Evolutionary conservation across 2,113 vertebrate species (phyloP).

Genomic region (Galeopterus variegatus): DNA sequence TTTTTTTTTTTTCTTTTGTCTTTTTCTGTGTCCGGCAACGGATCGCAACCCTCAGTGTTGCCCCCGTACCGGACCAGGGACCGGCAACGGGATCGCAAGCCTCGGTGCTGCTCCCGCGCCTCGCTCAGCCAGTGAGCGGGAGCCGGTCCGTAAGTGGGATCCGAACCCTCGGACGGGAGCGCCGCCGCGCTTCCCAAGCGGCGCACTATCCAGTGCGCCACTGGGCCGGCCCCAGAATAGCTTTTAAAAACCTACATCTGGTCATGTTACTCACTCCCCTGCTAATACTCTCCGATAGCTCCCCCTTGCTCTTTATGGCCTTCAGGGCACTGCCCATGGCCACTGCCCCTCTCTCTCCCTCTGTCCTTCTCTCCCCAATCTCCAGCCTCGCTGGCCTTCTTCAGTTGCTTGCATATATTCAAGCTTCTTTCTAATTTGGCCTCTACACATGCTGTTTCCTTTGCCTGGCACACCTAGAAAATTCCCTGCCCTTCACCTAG

Average conservation of each 20-base stretch:
- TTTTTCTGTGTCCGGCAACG: too few species aligned
- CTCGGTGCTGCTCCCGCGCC: too few species aligned
- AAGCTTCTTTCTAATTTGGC: background rate
- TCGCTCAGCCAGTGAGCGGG: too few species aligned
- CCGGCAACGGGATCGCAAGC: too few species aligned
- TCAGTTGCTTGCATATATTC: background rate
- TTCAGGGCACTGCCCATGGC: fast-evolving
- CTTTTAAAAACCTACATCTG: background rate
- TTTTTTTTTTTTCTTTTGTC: too few species aligned
- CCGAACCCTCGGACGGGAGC: too few species aligned
- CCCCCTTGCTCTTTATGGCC: background rate
- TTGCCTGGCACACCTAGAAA: background rate
- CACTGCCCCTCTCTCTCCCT: background rate
- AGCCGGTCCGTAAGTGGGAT: too few species aligned
- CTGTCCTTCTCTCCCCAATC: background rate
- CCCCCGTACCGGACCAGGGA: too few species aligned
- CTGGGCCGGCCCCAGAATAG: too few species aligned
- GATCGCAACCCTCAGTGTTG: too few species aligned
- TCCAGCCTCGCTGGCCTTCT: background rate
- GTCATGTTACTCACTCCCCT: background rate
- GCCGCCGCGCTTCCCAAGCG: too few species aligned
- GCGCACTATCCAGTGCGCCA: too few species aligned
- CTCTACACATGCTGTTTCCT: background rate
- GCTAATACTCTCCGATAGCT: background rate
- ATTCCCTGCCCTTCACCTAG: background rate